Conservation (phyloP, 2,888 invertebrate species). For the Epirrhoe tristata region DNA sequence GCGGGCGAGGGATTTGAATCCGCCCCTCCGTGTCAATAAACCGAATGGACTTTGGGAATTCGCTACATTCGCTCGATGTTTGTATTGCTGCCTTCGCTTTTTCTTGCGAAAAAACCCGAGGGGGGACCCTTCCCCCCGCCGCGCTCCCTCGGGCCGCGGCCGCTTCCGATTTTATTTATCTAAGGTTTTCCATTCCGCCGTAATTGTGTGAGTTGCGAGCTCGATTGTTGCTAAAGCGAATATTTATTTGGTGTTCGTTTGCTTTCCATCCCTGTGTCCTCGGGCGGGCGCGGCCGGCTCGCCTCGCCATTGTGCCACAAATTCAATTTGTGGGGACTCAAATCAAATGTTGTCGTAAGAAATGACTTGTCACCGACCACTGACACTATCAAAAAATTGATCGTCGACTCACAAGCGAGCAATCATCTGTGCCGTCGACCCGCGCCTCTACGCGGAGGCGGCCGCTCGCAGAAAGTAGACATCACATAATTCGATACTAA, state of each 20-base stretch:
- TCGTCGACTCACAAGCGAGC: slow-evolving; percentile 54
- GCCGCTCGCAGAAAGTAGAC: background rate
- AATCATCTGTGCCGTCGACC: slow-evolving; percentile 31
- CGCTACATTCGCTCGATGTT: slow-evolving; percentile 80
- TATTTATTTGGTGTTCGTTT: slow-evolving; percentile 82
- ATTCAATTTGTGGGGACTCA: slow-evolving; percentile 79
- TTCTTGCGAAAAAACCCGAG: slow-evolving; percentile 63
- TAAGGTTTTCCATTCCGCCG: slow-evolving; percentile 82
- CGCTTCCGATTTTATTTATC: slow-evolving; percentile 82
- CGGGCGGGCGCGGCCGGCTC: slow-evolving; percentile 38
- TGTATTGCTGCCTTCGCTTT: slow-evolving; percentile 79
- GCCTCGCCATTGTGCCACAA: slow-evolving; percentile 71
- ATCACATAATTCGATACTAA: background rate
- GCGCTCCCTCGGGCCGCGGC: slow-evolving; percentile 54
- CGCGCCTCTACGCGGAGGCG: background rate
- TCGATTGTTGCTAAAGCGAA: slow-evolving; percentile 82
- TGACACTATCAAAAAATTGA: slow-evolving; percentile 84
- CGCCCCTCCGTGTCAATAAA: slow-evolving; percentile 74
- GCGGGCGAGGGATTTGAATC: slow-evolving; percentile 74
- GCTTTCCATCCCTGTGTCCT: slow-evolving; percentile 65
- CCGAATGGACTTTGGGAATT: slow-evolving; percentile 81
- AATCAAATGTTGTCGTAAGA: slow-evolving; percentile 80
- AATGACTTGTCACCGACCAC: slow-evolving; percentile 73
- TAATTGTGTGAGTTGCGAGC: slow-evolving; percentile 82
- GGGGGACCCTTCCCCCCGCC: slow-evolving; percentile 37